Conservation (phyloP, 2,888 invertebrate genomes). For the Trachelus tabidus region DNA sequence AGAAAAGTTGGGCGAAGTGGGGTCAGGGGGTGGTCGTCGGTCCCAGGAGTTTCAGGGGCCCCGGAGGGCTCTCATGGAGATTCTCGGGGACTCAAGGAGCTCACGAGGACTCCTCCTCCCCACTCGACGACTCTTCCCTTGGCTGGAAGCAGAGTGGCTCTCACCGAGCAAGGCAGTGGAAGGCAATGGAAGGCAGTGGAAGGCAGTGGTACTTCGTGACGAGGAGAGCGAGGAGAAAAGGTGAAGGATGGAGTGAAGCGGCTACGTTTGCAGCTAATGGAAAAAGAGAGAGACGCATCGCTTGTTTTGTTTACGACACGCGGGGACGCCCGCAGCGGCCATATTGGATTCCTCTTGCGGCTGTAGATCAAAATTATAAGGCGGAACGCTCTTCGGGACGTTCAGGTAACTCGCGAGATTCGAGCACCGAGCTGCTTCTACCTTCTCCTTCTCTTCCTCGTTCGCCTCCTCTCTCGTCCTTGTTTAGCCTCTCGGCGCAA, state of each 20-base stretch:
- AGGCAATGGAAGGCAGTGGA: not conserved
- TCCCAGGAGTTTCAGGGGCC: slow-evolving; percentile 33
- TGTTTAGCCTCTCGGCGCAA: slow-evolving; percentile 2
- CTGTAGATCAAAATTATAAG: slow-evolving; percentile 59
- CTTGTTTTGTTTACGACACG: slow-evolving; percentile 52
- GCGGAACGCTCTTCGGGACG: slow-evolving; percentile 36
- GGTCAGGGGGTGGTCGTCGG: slow-evolving; percentile 57
- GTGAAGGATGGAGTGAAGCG: not conserved
- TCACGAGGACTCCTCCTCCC: slow-evolving; percentile 32
- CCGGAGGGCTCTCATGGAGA: slow-evolving; percentile 56
- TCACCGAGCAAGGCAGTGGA: not conserved
- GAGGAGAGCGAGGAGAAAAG: slow-evolving; percentile 24
- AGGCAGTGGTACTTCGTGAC: slow-evolving; percentile 29
- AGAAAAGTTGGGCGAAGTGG: slow-evolving; percentile 31
- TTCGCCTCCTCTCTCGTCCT: slow-evolving; percentile 10
- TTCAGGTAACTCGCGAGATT: slow-evolving; percentile 19
- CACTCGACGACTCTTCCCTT: not conserved
- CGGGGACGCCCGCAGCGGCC: slow-evolving; percentile 41
- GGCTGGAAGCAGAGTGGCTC: not conserved
- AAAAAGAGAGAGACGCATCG: slow-evolving; percentile 19
- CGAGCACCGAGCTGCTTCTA: slow-evolving; percentile 23
- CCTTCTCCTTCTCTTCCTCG: slow-evolving; percentile 17
- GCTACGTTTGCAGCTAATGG: slow-evolving; percentile 14
- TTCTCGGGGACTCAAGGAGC: slow-evolving; percentile 32
- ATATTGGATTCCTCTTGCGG: slow-evolving; percentile 56